Percentiles rank a stretch among this genome's conserved stretches.
Conservation (phyloP, 2,797 vertebrate species). For the Capromys pilorides region DNA sequence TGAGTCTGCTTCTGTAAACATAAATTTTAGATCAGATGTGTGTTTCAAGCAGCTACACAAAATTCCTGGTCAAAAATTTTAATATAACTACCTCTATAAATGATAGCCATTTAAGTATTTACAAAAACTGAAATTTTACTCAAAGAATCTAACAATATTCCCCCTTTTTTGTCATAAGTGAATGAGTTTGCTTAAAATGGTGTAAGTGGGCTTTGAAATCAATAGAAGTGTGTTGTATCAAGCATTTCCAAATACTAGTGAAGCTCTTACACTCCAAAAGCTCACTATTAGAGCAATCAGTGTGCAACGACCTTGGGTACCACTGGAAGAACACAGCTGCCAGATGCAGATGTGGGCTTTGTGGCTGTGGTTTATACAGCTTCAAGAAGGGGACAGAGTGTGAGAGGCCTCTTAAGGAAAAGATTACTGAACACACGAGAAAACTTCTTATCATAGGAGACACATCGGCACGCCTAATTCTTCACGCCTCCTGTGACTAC, state of each 20-base stretch:
- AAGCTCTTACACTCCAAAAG: background rate
- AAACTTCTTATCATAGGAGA: background rate
- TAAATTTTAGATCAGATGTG: slow-evolving; percentile 4
- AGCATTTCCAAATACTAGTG: slow-evolving; percentile 35
- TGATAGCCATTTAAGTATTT: background rate
- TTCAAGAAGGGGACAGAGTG: background rate
- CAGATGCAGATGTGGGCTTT: background rate
- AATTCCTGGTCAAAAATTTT: background rate
- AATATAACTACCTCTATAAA: slow-evolving; percentile 13
- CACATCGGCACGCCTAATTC: background rate
- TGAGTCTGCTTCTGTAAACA: background rate
- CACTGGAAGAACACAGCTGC: background rate
- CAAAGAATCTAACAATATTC: background rate
- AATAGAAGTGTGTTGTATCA: background rate
- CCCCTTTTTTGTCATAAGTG: background rate
- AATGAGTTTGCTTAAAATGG: slow-evolving; percentile 30
- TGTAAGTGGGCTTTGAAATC: slow-evolving; percentile 9
- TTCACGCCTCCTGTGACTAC: background rate
- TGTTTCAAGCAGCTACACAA: background rate
- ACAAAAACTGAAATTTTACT: slow-evolving; percentile 4
- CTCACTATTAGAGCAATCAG: background rate
- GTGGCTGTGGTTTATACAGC: background rate
- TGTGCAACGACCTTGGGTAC: background rate
- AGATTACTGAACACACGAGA: background rate
- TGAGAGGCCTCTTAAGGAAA: background rate